These are phyloP conservation scores for Tragelaphus strepsiceros DNA, from an alignment of 2,113 vertebrate species.

Conservation along the genomic window DNA sequence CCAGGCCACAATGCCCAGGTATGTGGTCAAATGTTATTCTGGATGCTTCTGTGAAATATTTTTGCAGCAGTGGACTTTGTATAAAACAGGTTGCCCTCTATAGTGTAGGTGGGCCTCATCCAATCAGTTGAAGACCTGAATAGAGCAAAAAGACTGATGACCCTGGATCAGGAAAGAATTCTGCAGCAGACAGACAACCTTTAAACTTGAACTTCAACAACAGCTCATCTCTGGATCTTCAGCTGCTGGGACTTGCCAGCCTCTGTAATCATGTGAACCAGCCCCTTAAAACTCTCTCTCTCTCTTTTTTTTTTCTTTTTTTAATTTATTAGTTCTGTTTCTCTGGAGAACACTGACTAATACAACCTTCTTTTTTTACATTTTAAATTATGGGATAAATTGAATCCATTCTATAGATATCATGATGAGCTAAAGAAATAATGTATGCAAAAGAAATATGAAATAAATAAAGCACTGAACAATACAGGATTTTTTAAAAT, in stretches of 20 bases:
- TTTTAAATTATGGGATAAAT: neutral
- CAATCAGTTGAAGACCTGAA: neutral
- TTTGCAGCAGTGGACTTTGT: neutral
- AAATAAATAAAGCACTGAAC: neutral
- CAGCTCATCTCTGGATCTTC: neutral
- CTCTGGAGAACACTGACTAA: neutral
- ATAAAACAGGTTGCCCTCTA: neutral
- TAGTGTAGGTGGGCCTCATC: neutral
- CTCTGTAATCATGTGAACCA: neutral
- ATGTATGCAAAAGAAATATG: neutral
- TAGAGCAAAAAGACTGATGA: neutral
- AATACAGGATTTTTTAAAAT: neutral
- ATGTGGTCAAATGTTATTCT: neutral
- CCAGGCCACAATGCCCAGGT: neutral
- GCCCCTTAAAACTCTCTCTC: neutral
- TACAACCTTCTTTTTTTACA: neutral
- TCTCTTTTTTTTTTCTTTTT: neutral
- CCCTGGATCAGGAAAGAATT: neutral
- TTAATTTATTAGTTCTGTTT: neutral
- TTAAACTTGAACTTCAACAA: neutral
- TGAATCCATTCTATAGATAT: neutral
- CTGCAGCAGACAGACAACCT: neutral
- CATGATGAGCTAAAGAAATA: neutral
- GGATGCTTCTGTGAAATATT: neutral
- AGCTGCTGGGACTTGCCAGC: neutral